phyloP scores from a whole-genome alignment of 2,113 vertebrate species.

The Cyprinus carpio region DNA sequence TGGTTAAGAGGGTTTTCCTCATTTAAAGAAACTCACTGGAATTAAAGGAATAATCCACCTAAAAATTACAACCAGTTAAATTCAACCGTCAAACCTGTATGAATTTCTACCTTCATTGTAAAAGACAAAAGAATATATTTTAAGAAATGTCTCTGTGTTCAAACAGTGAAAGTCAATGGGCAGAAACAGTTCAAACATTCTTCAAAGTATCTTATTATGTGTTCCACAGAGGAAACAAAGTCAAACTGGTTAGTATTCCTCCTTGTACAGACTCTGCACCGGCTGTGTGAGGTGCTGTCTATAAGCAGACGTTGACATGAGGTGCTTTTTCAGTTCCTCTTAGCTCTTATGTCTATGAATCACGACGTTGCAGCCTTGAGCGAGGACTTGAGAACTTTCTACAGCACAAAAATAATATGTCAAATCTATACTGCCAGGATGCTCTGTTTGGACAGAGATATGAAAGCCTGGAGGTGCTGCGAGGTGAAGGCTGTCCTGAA shows the following conservation, averaged over 20 bases:
- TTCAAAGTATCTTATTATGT: background rate
- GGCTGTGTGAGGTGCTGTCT: background rate
- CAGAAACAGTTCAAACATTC: too few relatives aligned
- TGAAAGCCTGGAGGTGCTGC: background rate
- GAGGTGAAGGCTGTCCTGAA: constrained; percentile 7
- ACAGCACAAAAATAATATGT: constrained; percentile 7
- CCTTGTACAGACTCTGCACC: background rate
- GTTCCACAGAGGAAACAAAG: background rate
- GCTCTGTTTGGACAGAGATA: constrained; percentile 27
- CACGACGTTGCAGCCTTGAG: constrained; percentile 14
- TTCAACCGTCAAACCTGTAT: too few relatives aligned
- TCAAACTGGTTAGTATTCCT: background rate
- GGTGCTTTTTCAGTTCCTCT: background rate
- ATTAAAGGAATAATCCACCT: background rate
- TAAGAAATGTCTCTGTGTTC: background rate
- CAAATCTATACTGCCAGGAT: background rate
- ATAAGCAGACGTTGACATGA: background rate
- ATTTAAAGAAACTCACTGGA: background rate
- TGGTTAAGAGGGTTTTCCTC: background rate
- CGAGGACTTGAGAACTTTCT: constrained; percentile 25
- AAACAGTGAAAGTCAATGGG: background rate
- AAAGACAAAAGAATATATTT: background rate
- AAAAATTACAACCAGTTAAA: background rate
- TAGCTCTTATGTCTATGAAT: constrained; percentile 12
- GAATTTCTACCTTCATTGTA: background rate